Percentiles rank a stretch among this genome's conserved stretches.
Evolutionary conservation across 37 sponge, comb jelly and placozoan genomes (phyloP).

Genomic region (Beroe ovata): DNA sequence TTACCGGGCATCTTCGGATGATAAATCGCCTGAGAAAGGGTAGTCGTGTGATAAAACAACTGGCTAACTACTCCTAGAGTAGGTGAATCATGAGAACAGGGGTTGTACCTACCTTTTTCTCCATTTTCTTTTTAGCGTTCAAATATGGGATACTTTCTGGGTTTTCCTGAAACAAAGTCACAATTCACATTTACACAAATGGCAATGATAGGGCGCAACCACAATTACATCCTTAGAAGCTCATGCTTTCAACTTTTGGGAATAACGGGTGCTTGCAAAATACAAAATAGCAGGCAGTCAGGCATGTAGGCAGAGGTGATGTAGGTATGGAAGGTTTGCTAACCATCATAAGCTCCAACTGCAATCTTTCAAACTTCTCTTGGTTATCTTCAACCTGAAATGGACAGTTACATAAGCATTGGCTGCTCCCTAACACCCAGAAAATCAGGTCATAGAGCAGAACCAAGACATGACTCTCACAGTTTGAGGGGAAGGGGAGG

Average conservation of each 20-base stretch:
- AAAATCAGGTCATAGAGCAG: no score
- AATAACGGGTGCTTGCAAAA: no score
- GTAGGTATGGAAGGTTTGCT: no score
- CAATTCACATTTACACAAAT: no score
- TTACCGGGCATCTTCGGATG: constrained; percentile 65
- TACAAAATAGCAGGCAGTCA: no score
- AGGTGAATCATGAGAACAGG: neutral
- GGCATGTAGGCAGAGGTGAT: no score
- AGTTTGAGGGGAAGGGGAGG: constrained; percentile 50
- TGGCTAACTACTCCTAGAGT: neutral
- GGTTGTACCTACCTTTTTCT: constrained; percentile 70
- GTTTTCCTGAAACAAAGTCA: constrained; percentile 69
- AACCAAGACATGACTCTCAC: no score
- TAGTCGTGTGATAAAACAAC: neutral
- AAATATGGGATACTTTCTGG: constrained; percentile 83
- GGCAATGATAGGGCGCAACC: no score
- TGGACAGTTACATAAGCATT: no score
- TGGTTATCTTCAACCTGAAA: constrained; percentile 67
- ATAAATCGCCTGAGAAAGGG: constrained; percentile 39
- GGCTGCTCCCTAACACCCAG: no score
- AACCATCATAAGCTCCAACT: constrained; percentile 72
- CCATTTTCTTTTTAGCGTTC: constrained; percentile 81
- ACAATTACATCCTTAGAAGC: no score
- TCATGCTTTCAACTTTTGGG: no score
- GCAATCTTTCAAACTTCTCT: constrained; percentile 73